Evolutionary conservation across 1,140 invertebrate genomes (phyloP).

Genomic region (Trachymyrmex cornetzi): DNA sequence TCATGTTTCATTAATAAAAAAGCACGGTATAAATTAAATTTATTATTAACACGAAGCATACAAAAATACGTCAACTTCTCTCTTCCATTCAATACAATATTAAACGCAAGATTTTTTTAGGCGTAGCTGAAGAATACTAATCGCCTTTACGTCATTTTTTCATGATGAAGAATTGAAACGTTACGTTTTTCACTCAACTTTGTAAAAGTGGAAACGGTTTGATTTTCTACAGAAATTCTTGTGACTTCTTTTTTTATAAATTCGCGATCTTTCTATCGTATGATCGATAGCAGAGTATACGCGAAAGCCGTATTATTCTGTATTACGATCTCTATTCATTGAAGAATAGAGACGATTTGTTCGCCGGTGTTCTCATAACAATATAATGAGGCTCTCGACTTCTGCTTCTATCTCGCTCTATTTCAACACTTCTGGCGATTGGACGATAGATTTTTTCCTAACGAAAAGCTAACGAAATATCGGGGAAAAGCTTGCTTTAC

Average conservation of each 20-base stretch:
- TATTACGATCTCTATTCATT: slow-evolving; percentile 8
- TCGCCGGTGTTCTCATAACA: not conserved
- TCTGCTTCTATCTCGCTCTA: not conserved
- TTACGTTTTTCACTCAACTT: not conserved
- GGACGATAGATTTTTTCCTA: not conserved
- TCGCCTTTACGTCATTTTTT: not conserved
- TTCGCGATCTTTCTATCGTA: not conserved
- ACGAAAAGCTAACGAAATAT: not conserved
- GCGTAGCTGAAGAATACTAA: not conserved
- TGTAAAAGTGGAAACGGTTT: not conserved
- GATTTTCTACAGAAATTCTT: slow-evolving; percentile 10
- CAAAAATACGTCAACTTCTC: not conserved
- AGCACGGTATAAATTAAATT: not conserved
- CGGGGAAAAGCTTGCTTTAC: not conserved
- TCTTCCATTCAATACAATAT: slow-evolving; percentile 16
- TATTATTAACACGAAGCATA: not conserved
- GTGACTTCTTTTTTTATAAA: not conserved
- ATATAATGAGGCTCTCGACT: slow-evolving; percentile 10
- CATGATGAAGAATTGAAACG: not conserved
- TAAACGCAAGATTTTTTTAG: not conserved
- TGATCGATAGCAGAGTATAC: not conserved
- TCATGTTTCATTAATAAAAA: slow-evolving; percentile 13
- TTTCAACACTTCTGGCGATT: not conserved
- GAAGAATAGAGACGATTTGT: slow-evolving; percentile 3
- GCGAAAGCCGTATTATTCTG: not conserved